Base-by-base conservation (phyloP, 2,113 vertebrate species). In the Siniperca knerii region DNA sequence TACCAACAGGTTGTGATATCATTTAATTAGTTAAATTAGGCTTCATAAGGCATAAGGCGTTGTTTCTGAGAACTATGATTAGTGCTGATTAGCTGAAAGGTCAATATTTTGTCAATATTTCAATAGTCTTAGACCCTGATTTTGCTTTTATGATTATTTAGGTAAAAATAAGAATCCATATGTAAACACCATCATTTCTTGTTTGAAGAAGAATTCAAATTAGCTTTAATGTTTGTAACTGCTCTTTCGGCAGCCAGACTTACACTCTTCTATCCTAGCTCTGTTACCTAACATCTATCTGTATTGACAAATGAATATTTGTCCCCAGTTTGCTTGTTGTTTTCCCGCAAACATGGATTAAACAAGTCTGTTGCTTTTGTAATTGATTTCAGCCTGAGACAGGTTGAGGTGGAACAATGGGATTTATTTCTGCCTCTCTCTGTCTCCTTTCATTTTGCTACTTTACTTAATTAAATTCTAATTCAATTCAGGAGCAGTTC, bases 381-480 rank as follows among this genome's bases (percentile, higher is more conserved):
- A 90, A 92, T 89, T 89, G 65, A 83, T 89, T 76, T 77, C 67
- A 70, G 76, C 44, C 65, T 29, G 81, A 87, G 83, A 88, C 86
- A 20, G 81, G 84, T 85, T 70, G 72, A 86, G 79, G 54, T 67
- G 50, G 79, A 90, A 91, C 83, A 75, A 87, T 70, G 83, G 87
- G 81, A 90, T 86, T 85, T 88, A 61, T 83, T 58, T 86, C 81
- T 60, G 44, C 74, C 69, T 54, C 42, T 61, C 54, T 78, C 79
- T 40, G 70, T 90, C 86, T 88, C 54, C 33, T 83, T 86, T 79
- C 35, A 71, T 91, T 90, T 87, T 84, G 29, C 42, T 61, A 81
- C 83, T 83, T 88, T 72, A 83, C 90, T 86, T 83, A 80, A 93
- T 92, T 89, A 78, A 83, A 88, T 87, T 87, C 73, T 80, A 90